A percentile compares a stretch with the other conserved stretches of the same genome.
These are phyloP conservation scores for Nemotelus nigrinus DNA, from an alignment of 2,888 invertebrate genomes.

Conservation along the genomic window DNA sequence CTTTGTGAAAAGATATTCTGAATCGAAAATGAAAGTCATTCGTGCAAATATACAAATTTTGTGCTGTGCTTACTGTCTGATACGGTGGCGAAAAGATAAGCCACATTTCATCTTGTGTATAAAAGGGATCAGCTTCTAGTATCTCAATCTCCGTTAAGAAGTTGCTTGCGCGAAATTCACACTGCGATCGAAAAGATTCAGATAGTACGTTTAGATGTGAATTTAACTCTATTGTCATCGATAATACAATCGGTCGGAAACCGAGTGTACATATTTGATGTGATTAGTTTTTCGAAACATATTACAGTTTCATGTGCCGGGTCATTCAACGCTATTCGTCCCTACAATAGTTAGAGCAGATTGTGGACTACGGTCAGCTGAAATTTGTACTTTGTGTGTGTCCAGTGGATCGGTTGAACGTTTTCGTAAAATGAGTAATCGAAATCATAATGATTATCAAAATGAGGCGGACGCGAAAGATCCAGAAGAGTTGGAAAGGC, in stretches of 20 bases:
- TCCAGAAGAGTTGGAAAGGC: constrained; percentile 48
- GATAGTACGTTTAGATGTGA: too few species aligned
- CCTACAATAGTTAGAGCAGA: too few species aligned
- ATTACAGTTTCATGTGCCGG: too few species aligned
- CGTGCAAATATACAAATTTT: constrained; percentile 47
- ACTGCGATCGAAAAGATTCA: background rate
- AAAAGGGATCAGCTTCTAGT: constrained; percentile 32
- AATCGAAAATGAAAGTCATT: constrained; percentile 49
- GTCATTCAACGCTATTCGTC: too few species aligned
- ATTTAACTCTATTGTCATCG: background rate
- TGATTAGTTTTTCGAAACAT: background rate
- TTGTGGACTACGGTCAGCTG: too few species aligned
- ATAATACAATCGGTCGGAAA: background rate
- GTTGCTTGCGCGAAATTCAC: background rate
- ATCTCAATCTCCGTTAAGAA: constrained; percentile 30
- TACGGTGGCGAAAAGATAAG: constrained; percentile 17
- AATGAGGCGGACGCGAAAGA: constrained; percentile 44
- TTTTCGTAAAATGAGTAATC: constrained; percentile 43
- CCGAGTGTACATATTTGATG: background rate
- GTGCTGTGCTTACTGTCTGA: constrained; percentile 11
- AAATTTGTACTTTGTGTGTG: background rate
- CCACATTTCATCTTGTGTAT: constrained; percentile 14
- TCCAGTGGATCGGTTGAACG: background rate
- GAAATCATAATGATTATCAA: constrained; percentile 36
- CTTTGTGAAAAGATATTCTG: background rate